These are phyloP conservation scores for Meriones unguiculatus DNA, from an alignment of 2,113 vertebrate genomes.

Conservation along the genomic window DNA sequence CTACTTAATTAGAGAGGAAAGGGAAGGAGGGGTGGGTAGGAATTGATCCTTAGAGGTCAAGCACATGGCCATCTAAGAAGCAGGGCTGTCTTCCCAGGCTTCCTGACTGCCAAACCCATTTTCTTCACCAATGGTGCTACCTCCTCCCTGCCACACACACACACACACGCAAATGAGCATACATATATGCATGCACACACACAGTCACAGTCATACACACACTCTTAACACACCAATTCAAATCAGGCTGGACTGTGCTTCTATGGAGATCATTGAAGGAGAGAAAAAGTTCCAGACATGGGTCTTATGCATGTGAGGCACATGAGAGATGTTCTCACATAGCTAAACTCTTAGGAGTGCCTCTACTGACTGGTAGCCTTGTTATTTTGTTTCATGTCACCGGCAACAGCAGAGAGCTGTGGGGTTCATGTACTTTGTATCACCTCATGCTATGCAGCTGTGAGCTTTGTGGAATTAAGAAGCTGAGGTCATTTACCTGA, in stretches of 20 bases:
- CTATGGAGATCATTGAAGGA: fast-evolving
- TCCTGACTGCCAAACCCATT: fast-evolving
- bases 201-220: background rate
- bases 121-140: background rate
- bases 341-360: background rate
- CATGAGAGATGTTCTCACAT: background rate
- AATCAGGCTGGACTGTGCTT: background rate
- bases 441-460: background rate
- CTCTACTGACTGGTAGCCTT: background rate
- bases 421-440: background rate
- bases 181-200: background rate
- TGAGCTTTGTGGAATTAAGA: background rate
- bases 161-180: background rate
- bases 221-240: no score
- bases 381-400: fast-evolving
- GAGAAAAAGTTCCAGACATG: fast-evolving
- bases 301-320: fast-evolving
- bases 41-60: background rate
- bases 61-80: background rate
- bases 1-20: background rate
- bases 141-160: background rate
- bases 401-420: no score
- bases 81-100: background rate
- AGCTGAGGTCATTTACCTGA: background rate
- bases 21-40: background rate